Evolutionary conservation across 2,797 vertebrate genomes (phyloP), one percentile per base, ranked within the genome.

Genomic region (Onychomys leucogaster): DNA sequence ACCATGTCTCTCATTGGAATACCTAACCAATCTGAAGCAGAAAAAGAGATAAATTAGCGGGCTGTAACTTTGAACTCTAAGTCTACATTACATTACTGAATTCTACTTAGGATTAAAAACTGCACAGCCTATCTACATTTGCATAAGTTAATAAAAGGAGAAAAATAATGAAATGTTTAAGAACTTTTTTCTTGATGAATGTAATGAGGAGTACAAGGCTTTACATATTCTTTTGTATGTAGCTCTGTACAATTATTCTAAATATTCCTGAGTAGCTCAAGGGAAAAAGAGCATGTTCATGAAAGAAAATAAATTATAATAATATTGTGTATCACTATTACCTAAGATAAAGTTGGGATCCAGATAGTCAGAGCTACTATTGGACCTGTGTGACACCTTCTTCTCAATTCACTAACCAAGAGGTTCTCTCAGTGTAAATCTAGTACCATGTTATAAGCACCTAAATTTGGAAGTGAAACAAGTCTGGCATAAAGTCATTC

Each of bases 231-330:
- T 97, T 94, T 69, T 94, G 86, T 96, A 97, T 92, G 80, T 94
- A 94, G 94, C 94, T 94, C 95, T 97, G 91, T 97, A 95, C 94
- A 97, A 97, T 95, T 98, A 98, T 98, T 98, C 92, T 96, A 96
- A 96, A 25, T 93, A 92, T 90, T 93, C 96, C 89, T 90, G 90
- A 97, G 97, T 96, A 97, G 80, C 96, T n/a, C 0, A 90, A 93
- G 17, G 0, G 95, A 80, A 94, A 94, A 80, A 94, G 29, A 69
- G n/a, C 65, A 95, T 83, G 87, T 0, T 16, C 92, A 85, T 46
- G 96, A 97, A 61, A 98, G 95, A 98, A 96, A 96, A 96, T 96
- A 81, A 93, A 96, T 92, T 97, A 81, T 96, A 81, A 92, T 57
- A 96, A 92, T 94, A 83, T 80, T 92, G 1, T 0, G 41, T 59